Percentiles rank a stretch among this genome's conserved stretches.
Conservation (phyloP, 2,888 invertebrate genomes). For the Morpho helenor region DNA sequence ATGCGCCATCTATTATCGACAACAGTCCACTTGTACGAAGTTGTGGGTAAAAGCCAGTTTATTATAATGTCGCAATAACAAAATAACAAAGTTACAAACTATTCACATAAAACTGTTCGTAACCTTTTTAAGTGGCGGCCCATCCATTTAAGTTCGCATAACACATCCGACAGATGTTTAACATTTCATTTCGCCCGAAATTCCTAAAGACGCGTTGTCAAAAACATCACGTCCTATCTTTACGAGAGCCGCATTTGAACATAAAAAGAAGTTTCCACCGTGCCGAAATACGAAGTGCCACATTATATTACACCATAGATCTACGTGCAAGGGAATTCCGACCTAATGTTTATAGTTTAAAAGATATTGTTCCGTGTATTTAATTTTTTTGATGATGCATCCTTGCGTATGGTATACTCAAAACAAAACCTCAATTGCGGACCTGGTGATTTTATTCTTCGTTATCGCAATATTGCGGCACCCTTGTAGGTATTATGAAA, state of each 20-base stretch:
- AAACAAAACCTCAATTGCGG: conserved; percentile 50
- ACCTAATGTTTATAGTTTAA: conserved; percentile 10
- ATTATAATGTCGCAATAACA: too few species aligned
- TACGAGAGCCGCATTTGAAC: conserved; percentile 62
- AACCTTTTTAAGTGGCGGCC: conserved; percentile 1
- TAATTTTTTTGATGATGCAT: conserved; percentile 23
- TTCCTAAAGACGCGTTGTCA: conserved; percentile 47
- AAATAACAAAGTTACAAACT: neutral
- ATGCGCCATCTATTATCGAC: too few species aligned
- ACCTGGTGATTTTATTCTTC: conserved; percentile 45
- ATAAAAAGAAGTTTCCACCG: conserved; percentile 67
- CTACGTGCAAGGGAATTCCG: conserved; percentile 8
- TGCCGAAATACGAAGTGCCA: conserved; percentile 32
- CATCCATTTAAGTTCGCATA: conserved; percentile 7
- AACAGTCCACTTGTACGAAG: too few species aligned
- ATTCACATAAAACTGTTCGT: neutral
- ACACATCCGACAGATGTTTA: conserved; percentile 19
- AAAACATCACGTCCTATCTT: conserved; percentile 69
- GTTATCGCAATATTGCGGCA: conserved; percentile 42
- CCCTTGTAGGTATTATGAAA: conserved; percentile 17
- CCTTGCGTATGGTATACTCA: conserved; percentile 38
- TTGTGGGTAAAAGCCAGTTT: too few species aligned
- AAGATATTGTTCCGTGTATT: conserved; percentile 7
- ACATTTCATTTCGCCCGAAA: conserved; percentile 40
- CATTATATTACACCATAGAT: conserved; percentile 16